Evolutionary conservation across 2,888 invertebrate species (phyloP), one percentile per base, ranked within the genome.

Genomic region (Mechanitis mazaeus): DNA sequence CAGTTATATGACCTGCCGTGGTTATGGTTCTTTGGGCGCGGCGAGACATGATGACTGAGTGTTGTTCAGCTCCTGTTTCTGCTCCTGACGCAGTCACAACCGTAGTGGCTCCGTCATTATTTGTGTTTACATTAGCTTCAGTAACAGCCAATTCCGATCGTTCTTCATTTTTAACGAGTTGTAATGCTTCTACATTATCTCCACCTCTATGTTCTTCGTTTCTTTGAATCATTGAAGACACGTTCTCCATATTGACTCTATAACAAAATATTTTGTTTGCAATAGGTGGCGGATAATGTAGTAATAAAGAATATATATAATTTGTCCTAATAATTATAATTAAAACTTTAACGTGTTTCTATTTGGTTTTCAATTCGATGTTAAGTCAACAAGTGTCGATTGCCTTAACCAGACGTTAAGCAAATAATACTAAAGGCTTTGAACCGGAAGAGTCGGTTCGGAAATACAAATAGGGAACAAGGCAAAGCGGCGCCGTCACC

Each of bases 1-100:
- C 77, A 3, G 89, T 92, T 64, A 93, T 92, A 74, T 92, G 92
- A 2, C 92, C 93, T 54, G 92, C 88, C 9, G 93, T 87, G 33
- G 92, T 93, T 72, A 93, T 93, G 42, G 92, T 93, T 56, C 93
- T 86, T 56, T 92, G 85, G 65, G 89, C 87, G 60, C 92, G 88
- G 9, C 92, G 87, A 38, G 90, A 84, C 11, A 92, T 92, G 75
- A 93, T 93, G 31, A 93, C 93, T 20, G 88, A 85, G 63, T 81
- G 83, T n/a, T 78, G 81, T 56, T 86, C 83, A 69, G 64, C 88
- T n/a, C 75, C 76, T 4, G 75, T 71, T 12, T 66, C 69, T 6
- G 69, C 68, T 35, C 68, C 68, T 58, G 62, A 47, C 12, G 63
- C 66, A 46, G 64, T 64, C 33, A 53, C 65, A 7, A 56, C 60